Conservation (phyloP, 2,888 invertebrate genomes). For the Meiosimyza decipiens region DNA sequence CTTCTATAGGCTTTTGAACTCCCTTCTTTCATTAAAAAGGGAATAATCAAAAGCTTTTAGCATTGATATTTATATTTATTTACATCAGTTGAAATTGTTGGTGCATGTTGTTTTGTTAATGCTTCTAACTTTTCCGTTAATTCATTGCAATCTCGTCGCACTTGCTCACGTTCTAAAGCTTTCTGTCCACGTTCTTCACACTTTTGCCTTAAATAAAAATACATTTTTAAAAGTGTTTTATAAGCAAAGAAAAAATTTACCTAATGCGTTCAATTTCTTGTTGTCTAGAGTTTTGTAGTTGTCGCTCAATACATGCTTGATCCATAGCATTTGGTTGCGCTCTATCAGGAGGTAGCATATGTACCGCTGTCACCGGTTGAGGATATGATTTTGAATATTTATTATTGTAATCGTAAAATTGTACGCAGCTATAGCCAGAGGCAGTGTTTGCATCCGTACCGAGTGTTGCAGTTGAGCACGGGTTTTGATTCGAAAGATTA, state of each 20-base stretch:
- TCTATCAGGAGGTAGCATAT: conserved; percentile 52
- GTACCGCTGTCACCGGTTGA: conserved; percentile 59
- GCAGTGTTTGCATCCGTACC: conserved; percentile 26
- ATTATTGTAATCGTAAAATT: conserved; percentile 69
- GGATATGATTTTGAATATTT: conserved; percentile 65
- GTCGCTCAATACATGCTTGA: conserved; percentile 55
- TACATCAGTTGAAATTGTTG: conserved; percentile 55
- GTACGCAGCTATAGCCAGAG: conserved; percentile 52
- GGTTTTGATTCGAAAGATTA: conserved; percentile 16
- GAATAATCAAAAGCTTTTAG: too few relatives aligned
- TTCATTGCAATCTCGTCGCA: conserved; percentile 68
- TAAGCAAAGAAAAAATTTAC: conserved; percentile 42
- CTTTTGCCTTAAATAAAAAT: conserved; percentile 51
- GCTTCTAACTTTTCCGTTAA: conserved; percentile 68
- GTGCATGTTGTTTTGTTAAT: conserved; percentile 61
- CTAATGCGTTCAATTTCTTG: conserved; percentile 52
- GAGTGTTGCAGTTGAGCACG: conserved; percentile 19
- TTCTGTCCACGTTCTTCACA: conserved; percentile 65
- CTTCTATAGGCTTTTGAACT: too few relatives aligned
- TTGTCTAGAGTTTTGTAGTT: conserved; percentile 49
- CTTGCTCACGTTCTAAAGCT: conserved; percentile 69
- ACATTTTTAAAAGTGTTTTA: conserved; percentile 19
- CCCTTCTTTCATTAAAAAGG: too few relatives aligned
- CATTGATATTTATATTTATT: conserved; percentile 29
- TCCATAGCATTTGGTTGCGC: conserved; percentile 57